Percentiles rank a stretch among this genome's conserved stretches.
phyloP scores from a whole-genome alignment of 1,140 invertebrate species.

The Zophobas morio region DNA sequence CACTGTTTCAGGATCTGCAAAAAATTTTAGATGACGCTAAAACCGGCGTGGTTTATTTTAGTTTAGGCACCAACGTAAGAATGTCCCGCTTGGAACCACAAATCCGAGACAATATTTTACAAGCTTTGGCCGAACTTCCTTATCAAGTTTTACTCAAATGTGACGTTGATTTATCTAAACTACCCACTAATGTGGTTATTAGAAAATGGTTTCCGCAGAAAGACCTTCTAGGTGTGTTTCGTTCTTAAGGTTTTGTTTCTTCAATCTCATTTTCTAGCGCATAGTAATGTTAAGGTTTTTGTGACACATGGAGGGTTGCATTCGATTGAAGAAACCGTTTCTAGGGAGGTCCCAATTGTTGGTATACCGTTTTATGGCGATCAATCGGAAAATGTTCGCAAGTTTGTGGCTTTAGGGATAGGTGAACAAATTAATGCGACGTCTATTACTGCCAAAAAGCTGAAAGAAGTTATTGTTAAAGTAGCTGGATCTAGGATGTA shows the following conservation, averaged over 20 bases:
- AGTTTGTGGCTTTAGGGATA: constrained; percentile 61
- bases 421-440: neutral
- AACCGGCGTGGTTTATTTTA: constrained; percentile 73
- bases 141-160: constrained; percentile 48
- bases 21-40: constrained; percentile 66
- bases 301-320: constrained; percentile 54
- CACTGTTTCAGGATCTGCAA: constrained; percentile 69
- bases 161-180: neutral
- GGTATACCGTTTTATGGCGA: constrained; percentile 64
- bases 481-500: neutral
- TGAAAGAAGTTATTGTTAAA: neutral
- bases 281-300: constrained; percentile 65
- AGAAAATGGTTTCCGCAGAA: neutral
- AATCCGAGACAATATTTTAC: constrained; percentile 68
- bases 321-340: constrained; percentile 68
- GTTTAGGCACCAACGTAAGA: constrained; percentile 71
- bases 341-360: constrained; percentile 69
- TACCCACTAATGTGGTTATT: neutral
- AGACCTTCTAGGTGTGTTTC: neutral
- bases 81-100: constrained; percentile 70
- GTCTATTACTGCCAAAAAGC: neutral
- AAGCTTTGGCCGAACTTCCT: constrained; percentile 68
- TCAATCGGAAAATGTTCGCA: constrained; percentile 48
- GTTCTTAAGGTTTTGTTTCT: too few species aligned
- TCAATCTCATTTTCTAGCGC: constrained; percentile 56